Evolutionary conservation across 2,113 vertebrate species (phyloP).

Genomic region (Campylomormyrus numenius): DNA sequence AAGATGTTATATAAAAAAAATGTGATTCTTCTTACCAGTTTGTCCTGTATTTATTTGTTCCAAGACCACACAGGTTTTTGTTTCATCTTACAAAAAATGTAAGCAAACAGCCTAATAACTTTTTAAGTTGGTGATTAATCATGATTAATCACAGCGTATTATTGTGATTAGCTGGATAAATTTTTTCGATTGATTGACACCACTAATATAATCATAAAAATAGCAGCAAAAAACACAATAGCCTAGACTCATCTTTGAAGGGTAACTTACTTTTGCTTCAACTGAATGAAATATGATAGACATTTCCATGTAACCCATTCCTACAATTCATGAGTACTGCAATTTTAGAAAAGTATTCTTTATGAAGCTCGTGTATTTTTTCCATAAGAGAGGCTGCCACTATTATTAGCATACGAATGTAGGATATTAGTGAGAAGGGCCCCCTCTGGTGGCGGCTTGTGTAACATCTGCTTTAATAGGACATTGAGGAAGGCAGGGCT

Average conservation of each 20-base stretch:
- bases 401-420: background rate
- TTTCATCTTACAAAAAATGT: too few relatives aligned
- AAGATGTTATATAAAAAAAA: too few relatives aligned
- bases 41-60: too few relatives aligned
- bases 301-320: background rate
- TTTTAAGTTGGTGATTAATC: too few relatives aligned
- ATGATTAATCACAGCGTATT: too few relatives aligned
- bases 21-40: too few relatives aligned
- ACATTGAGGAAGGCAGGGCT: background rate
- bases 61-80: too few relatives aligned
- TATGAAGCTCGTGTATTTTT: background rate
- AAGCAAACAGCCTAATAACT: too few relatives aligned
- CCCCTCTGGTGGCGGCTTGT: background rate
- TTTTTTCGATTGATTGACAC: too few relatives aligned
- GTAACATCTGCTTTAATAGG: background rate
- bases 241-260: background rate
- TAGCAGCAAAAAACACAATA: background rate
- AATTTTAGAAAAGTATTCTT: background rate
- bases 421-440: background rate
- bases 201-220: background rate
- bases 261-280: background rate
- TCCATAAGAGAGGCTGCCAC: background rate
- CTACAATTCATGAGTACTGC: background rate
- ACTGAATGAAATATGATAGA: background rate
- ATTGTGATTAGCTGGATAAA: too few relatives aligned